phyloP scores from a whole-genome alignment of 2,113 vertebrate genomes.

The Myotis davidii region DNA sequence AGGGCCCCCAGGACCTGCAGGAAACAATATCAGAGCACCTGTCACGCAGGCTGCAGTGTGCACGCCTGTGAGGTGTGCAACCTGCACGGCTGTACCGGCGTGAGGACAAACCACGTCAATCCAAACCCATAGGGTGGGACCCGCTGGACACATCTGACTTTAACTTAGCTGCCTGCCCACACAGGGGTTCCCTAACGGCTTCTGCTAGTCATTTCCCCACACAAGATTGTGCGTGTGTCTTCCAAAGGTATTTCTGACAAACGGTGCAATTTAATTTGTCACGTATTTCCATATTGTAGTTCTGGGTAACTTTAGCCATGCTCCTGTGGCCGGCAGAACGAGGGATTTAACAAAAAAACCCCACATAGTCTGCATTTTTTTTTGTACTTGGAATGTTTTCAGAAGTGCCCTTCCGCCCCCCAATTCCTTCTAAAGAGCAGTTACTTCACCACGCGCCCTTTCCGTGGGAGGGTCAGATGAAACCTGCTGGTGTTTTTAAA shows the following conservation, averaged over 20 bases:
- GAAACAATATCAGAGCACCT: neutral
- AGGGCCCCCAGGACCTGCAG: neutral
- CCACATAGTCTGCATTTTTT: neutral
- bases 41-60: neutral
- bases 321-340: neutral
- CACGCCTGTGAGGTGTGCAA: neutral
- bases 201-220: neutral
- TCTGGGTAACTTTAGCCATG: neutral
- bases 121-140: neutral
- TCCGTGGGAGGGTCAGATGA: too few relatives aligned
- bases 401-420: too few relatives aligned
- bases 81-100: too few relatives aligned
- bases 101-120: neutral
- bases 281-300: neutral
- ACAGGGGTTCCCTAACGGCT: too few relatives aligned
- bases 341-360: neutral
- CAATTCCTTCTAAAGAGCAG: too few relatives aligned
- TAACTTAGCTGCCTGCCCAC: neutral
- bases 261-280: neutral
- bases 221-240: neutral
- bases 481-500: too few relatives aligned
- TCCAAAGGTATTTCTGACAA: neutral
- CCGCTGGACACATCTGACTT: neutral
- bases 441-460: too few relatives aligned
- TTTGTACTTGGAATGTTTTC: neutral